Evolutionary conservation across 2,113 vertebrate genomes (phyloP).

Genomic region (Burhinus bistriatus): DNA sequence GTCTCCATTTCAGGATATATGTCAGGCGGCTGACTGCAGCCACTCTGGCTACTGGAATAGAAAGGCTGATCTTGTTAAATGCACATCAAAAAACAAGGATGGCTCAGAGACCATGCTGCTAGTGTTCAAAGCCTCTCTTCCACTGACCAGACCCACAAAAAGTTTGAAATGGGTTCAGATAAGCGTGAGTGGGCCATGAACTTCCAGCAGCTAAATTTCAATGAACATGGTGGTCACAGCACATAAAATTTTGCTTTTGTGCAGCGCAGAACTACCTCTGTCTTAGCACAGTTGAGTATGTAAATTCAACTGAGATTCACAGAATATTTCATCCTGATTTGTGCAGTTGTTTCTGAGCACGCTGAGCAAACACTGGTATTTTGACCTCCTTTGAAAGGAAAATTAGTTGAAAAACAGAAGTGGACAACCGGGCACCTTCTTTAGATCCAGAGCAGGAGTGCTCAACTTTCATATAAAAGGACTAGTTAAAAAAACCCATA

Average conservation of each 20-base stretch:
- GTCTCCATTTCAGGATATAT: not conserved
- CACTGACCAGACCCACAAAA: not conserved
- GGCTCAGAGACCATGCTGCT: not conserved
- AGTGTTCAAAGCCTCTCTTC: not conserved
- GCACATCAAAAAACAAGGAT: not conserved
- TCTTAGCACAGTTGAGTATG: not conserved
- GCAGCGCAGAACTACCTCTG: not conserved
- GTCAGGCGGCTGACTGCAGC: not conserved
- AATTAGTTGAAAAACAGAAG: not conserved
- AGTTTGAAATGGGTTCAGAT: not conserved
- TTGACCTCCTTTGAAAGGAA: not conserved
- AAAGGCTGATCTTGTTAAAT: not conserved
- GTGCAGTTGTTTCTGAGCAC: not conserved
- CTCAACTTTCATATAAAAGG: not conserved
- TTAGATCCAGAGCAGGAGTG: not conserved
- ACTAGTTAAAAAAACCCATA: not conserved
- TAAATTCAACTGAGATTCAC: not conserved
- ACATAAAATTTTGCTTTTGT: not conserved
- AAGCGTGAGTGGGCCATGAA: not conserved
- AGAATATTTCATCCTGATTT: not conserved
- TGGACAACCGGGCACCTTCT: not conserved
- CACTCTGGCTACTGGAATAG: not conserved
- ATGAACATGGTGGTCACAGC: not conserved
- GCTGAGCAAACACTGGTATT: not conserved
- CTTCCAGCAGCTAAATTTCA: not conserved